Percentiles rank a stretch among this genome's conserved stretches.
Conservation (phyloP, 2,113 vertebrate genomes). For the Jacana jacana region DNA sequence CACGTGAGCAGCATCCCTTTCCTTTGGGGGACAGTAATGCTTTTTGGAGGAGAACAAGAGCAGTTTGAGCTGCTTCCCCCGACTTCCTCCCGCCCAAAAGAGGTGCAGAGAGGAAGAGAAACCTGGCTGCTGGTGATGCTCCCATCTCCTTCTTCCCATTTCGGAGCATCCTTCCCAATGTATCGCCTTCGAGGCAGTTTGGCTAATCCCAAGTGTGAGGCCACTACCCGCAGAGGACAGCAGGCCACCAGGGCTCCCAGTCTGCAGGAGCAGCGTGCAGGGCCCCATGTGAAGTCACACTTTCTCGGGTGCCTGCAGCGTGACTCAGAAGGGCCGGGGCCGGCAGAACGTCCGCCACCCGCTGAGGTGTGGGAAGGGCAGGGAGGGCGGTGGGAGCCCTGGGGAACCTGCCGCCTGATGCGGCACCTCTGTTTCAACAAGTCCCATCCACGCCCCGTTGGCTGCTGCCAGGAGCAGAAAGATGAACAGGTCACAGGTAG, state of each 20-base stretch:
- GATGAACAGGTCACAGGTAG: neutral
- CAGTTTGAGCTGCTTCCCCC: too few relatives aligned
- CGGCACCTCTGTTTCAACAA: neutral
- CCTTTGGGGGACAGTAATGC: neutral
- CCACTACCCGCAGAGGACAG: neutral
- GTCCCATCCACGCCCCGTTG: neutral
- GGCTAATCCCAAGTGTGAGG: neutral
- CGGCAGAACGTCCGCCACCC: neutral
- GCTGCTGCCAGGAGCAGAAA: neutral
- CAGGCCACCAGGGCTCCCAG: neutral
- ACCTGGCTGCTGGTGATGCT: neutral
- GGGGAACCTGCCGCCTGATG: neutral
- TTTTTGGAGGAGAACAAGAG: neutral
- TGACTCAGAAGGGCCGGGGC: neutral
- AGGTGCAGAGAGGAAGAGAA: neutral
- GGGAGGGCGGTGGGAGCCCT: neutral
- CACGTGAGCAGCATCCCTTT: rapidly evolving
- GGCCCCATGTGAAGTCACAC: neutral
- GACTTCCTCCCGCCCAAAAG: rapidly evolving
- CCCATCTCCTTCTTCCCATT: neutral
- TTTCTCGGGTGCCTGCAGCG: neutral
- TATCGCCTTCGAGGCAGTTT: neutral
- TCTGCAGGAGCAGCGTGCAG: neutral
- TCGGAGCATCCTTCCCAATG: neutral
- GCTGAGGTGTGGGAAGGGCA: neutral